Evolutionary conservation across 2,888 invertebrate species (phyloP).

Genomic region (Mythimna ferrago): DNA sequence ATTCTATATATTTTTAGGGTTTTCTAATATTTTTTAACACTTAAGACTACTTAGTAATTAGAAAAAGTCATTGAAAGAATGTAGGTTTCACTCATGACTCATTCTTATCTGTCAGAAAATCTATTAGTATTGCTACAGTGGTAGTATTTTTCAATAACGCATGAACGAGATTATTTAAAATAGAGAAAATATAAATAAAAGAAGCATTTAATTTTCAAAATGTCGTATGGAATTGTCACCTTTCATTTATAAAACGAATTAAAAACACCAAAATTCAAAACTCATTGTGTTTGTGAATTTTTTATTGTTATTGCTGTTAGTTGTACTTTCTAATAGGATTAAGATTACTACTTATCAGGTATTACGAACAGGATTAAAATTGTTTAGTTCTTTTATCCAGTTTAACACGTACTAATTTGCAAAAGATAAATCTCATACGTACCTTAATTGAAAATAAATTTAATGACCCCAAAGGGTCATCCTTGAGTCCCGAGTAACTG

Average conservation of each 20-base stretch:
- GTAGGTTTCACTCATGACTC: too few species aligned
- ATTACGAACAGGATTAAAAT: slow-evolving; percentile 3
- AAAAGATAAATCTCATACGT: slow-evolving; percentile 40
- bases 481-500: slow-evolving; percentile 67
- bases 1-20: neutral
- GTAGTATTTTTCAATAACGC: too few species aligned
- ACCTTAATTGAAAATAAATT: slow-evolving; percentile 82
- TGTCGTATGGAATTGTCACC: neutral
- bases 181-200: too few species aligned
- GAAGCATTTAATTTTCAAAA: neutral
- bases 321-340: slow-evolving; percentile 14
- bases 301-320: neutral
- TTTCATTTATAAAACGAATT: neutral
- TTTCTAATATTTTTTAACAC: neutral
- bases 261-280: neutral
- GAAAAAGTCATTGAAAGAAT: too few species aligned
- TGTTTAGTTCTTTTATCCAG: neutral
- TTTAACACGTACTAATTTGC: neutral
- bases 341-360: neutral
- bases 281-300: neutral
- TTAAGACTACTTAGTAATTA: neutral
- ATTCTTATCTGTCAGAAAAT: too few species aligned
- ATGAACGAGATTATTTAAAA: too few species aligned
- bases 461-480: slow-evolving; percentile 80
- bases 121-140: too few species aligned